Evolutionary conservation across 2,797 vertebrate genomes (phyloP).

Genomic region (Arvicola amphibius): DNA sequence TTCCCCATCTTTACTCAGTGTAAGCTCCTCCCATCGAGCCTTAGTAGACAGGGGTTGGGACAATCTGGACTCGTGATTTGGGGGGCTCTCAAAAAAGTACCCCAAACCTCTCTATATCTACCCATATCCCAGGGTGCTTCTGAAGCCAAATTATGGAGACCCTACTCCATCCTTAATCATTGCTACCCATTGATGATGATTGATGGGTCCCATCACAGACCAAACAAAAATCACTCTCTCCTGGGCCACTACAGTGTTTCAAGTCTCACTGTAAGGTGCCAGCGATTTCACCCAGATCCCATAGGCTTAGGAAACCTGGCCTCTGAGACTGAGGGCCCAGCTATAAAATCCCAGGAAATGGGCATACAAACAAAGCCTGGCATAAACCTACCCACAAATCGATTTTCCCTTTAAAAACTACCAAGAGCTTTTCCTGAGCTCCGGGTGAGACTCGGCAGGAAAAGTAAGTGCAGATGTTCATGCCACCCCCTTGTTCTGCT

Average conservation of each 20-base stretch:
- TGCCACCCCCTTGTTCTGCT: background rate
- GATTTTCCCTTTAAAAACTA: background rate
- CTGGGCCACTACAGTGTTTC: background rate
- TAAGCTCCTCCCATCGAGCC: constrained; percentile 79
- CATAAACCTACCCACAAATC: background rate
- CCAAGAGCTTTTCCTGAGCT: background rate
- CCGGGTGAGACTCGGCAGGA: background rate
- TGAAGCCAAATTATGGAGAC: background rate
- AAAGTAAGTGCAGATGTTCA: background rate
- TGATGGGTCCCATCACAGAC: background rate
- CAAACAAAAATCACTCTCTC: background rate
- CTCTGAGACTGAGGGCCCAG: background rate
- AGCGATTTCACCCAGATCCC: background rate
- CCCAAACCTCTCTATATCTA: background rate
- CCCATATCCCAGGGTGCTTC: background rate
- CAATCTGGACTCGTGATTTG: background rate
- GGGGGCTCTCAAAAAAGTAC: background rate
- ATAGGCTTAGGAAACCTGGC: background rate
- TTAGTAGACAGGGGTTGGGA: background rate
- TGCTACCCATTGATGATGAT: background rate
- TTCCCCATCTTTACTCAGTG: constrained; percentile 90
- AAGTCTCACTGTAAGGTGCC: background rate
- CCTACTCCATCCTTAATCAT: background rate
- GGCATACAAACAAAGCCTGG: background rate
- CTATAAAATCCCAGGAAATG: background rate